These are phyloP conservation scores for Melanchra persicariae DNA, from an alignment of 2,888 invertebrate genomes.

Conservation along the genomic window DNA sequence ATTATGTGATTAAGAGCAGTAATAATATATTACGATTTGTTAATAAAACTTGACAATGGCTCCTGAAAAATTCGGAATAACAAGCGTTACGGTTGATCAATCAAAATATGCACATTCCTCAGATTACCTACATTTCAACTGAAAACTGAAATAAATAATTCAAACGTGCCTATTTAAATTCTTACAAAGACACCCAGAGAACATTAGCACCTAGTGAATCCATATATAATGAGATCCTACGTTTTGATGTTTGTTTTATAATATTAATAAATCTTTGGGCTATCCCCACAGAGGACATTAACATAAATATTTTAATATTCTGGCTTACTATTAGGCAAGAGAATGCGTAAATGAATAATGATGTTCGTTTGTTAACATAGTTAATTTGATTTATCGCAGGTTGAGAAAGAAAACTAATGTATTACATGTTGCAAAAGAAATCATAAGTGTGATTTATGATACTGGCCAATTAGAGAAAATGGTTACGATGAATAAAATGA, in stretches of 20 bases:
- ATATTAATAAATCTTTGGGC: slow-evolving; percentile 54
- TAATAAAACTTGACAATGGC: background rate
- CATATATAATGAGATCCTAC: slow-evolving; percentile 69
- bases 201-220: slow-evolving; percentile 58
- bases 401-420: slow-evolving; percentile 22
- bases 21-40: background rate
- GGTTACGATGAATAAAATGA: background rate
- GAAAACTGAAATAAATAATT: slow-evolving; percentile 41
- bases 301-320: slow-evolving; percentile 43
- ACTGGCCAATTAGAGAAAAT: background rate
- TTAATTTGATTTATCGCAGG: slow-evolving; percentile 28
- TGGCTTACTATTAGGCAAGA: slow-evolving; percentile 34
- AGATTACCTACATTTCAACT: slow-evolving; percentile 8
- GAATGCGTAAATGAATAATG: slow-evolving; percentile 32
- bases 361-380: slow-evolving; percentile 43
- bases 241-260: slow-evolving; percentile 62
- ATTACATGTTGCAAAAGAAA: slow-evolving; percentile 21
- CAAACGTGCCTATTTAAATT: slow-evolving; percentile 32
- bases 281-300: slow-evolving; percentile 34
- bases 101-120: slow-evolving; percentile 2
- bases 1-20: background rate
- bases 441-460: slow-evolving; percentile 11
- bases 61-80: background rate
- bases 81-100: background rate
- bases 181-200: slow-evolving; percentile 40